Percentiles rank a stretch among this genome's conserved stretches.
These are phyloP conservation scores for Manduca sexta DNA, from an alignment of 1,140 invertebrate species.

Conservation along the genomic window DNA sequence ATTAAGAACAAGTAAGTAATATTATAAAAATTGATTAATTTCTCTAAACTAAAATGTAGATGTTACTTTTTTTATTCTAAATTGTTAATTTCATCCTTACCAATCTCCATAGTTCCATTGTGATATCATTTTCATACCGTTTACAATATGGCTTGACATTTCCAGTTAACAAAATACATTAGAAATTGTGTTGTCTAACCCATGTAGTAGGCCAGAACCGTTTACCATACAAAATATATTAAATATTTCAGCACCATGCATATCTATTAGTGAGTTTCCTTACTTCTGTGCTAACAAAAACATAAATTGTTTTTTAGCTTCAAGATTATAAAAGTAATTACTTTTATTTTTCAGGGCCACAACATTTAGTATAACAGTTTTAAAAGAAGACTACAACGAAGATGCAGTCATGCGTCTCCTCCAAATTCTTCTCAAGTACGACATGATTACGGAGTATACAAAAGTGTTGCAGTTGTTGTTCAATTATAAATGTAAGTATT, in stretches of 20 bases:
- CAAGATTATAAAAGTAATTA: neutral
- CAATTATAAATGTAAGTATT: slow-evolving; percentile 55
- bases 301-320: no score
- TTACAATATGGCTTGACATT: no score
- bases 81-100: no score
- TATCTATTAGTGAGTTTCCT: neutral
- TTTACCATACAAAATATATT: neutral
- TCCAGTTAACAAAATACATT: no score
- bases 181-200: no score
- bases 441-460: slow-evolving; percentile 54
- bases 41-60: no score
- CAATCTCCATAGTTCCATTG: no score
- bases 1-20: slow-evolving; percentile 54
- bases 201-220: no score
- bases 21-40: no score
- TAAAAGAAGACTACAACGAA: slow-evolving; percentile 51
- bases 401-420: slow-evolving; percentile 54
- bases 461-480: slow-evolving; percentile 56
- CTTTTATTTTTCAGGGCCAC: slow-evolving; percentile 38
- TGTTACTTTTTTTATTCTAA: no score
- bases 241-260: neutral
- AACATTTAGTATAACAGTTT: slow-evolving; percentile 42
- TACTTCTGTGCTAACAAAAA: neutral
- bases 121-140: no score
- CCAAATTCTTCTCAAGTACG: slow-evolving; percentile 50